These are phyloP conservation scores for Ciconia maguari DNA, from an alignment of 2,113 vertebrate genomes.

Conservation along the genomic window DNA sequence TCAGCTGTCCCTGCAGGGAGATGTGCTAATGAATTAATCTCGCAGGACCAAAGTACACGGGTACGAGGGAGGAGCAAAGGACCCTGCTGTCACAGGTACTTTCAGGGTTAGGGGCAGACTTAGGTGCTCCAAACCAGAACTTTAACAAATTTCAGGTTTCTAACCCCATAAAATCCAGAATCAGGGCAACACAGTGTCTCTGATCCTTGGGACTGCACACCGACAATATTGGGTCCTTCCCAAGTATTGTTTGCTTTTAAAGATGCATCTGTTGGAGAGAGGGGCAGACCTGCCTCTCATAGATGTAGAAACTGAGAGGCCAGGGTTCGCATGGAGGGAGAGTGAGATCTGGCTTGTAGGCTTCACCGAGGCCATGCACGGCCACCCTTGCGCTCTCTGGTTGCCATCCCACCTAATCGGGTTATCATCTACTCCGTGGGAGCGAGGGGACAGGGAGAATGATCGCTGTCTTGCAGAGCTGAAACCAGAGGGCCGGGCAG, in stretches of 20 bases:
- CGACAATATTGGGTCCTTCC: neutral
- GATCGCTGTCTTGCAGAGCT: neutral
- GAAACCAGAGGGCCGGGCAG: fast-evolving
- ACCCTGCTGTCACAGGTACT: neutral
- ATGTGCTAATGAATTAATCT: neutral
- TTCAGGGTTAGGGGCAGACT: neutral
- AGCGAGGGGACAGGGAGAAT: fast-evolving
- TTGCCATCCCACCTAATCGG: neutral
- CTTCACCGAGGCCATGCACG: neutral
- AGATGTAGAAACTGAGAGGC: neutral
- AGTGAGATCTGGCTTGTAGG: neutral
- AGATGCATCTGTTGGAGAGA: neutral
- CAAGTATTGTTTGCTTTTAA: neutral
- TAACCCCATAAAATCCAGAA: neutral
- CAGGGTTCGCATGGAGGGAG: neutral
- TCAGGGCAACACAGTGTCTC: neutral
- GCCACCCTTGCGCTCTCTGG: neutral
- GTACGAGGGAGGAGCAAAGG: neutral
- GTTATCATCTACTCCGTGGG: fast-evolving
- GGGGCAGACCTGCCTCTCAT: neutral
- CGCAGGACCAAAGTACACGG: fast-evolving
- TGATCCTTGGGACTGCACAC: neutral
- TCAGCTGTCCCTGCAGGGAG: neutral
- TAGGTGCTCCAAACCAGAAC: neutral
- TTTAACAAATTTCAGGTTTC: neutral